A percentile compares a stretch with the other conserved stretches of the same genome.
phyloP scores from a whole-genome alignment of 2,888 invertebrate genomes.

The Phoenoteleia sp. region DNA sequence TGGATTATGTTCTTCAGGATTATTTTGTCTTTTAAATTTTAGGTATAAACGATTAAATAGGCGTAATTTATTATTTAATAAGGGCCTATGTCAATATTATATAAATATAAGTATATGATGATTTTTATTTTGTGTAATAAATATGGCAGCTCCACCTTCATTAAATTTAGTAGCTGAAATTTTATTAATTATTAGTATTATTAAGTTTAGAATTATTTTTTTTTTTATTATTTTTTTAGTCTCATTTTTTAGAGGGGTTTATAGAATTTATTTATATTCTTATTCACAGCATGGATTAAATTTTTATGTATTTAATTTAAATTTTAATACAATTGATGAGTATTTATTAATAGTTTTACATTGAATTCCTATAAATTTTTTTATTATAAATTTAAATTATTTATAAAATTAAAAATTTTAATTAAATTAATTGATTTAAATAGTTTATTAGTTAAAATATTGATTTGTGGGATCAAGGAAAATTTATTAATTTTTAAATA shows the following conservation, averaged over 20 bases:
- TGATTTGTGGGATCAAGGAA: conserved; percentile 90
- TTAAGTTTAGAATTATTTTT: conserved; percentile 82
- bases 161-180: conserved; percentile 91
- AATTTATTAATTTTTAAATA: conserved; percentile 86
- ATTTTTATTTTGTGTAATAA: conserved; percentile 89
- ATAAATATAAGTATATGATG: conserved; percentile 89
- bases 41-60: conserved; percentile 89
- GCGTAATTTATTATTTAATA: conserved; percentile 90
- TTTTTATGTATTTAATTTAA: conserved; percentile 83
- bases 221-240: conserved; percentile 88
- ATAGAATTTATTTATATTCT: conserved; percentile 90
- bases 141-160: conserved; percentile 90
- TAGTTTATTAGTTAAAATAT: conserved; percentile 91
- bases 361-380: conserved; percentile 89
- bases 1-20: conserved; percentile 90
- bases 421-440: conserved; percentile 85
- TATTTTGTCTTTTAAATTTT: conserved; percentile 90
- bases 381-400: conserved; percentile 87
- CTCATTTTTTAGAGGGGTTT: conserved; percentile 89
- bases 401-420: too few species aligned
- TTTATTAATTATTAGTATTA: conserved; percentile 89
- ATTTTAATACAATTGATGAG: conserved; percentile 83
- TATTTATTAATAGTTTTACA: conserved; percentile 89
- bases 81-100: conserved; percentile 89
- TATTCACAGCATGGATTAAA: conserved; percentile 89